phyloP scores from a whole-genome alignment of 2,797 vertebrate species.

The Xenopus petersii region DNA sequence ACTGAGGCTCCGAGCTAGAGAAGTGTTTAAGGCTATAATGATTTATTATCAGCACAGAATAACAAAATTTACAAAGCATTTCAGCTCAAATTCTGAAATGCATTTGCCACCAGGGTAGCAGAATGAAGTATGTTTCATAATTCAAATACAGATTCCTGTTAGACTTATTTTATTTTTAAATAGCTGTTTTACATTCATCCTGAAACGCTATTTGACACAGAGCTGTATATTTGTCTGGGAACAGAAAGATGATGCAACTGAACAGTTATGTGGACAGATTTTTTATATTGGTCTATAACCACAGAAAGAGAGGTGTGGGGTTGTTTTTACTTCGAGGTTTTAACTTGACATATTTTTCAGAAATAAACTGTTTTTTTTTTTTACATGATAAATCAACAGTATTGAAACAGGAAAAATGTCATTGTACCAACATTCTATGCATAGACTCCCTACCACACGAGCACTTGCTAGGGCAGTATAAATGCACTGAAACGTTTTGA shows the following conservation, averaged over 20 bases:
- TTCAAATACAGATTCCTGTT: conserved; percentile 57
- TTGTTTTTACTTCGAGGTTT: no score
- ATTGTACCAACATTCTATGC: no score
- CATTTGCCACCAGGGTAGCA: conserved; percentile 72
- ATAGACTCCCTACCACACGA: no score
- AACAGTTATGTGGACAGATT: conserved; percentile 35
- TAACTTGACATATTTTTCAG: no score
- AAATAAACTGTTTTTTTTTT: no score
- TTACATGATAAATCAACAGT: no score
- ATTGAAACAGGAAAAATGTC: no score
- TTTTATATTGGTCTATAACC: background rate
- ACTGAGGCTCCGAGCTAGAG: conserved; percentile 76
- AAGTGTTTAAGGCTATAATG: conserved; percentile 83
- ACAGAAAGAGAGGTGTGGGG: background rate
- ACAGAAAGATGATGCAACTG: conserved; percentile 55
- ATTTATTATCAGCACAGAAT: conserved; percentile 84
- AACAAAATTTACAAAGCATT: conserved; percentile 80
- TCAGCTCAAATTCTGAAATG: conserved; percentile 75
- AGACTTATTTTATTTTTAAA: conserved; percentile 48
- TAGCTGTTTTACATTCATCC: conserved; percentile 58
- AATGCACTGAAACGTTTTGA: no score
- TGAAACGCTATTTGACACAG: conserved; percentile 57
- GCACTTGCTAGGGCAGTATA: no score
- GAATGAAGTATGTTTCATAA: conserved; percentile 47
- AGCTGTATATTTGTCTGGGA: conserved; percentile 52